Conservation (phyloP, 2,888 invertebrate genomes). For the Alloplasta piceator region DNA sequence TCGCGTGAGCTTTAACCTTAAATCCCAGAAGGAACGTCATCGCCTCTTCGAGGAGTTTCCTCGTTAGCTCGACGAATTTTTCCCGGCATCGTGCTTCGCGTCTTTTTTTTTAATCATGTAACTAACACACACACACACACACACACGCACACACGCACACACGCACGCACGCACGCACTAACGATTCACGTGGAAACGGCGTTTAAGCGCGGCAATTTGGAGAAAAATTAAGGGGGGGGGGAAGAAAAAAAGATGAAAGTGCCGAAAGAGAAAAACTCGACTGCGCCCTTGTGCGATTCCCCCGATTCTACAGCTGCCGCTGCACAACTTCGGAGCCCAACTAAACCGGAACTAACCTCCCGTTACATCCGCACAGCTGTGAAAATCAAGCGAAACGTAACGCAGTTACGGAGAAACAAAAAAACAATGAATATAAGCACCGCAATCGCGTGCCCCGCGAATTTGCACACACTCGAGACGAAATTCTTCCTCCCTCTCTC, state of each 20-base stretch:
- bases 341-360: conserved; percentile 28
- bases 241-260: not conserved
- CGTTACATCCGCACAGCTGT: conserved; percentile 1
- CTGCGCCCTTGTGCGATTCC: not conserved
- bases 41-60: conserved; percentile 33
- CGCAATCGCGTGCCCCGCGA: not conserved
- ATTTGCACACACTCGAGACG: not conserved
- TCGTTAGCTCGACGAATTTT: conserved; percentile 23
- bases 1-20: conserved; percentile 62
- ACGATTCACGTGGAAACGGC: too few species aligned
- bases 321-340: conserved; percentile 36
- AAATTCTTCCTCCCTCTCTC: not conserved
- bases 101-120: conserved; percentile 18
- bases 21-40: conserved; percentile 64
- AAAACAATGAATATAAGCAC: not conserved
- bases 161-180: conserved; percentile 11
- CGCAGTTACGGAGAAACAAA: not conserved
- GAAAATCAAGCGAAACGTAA: not conserved
- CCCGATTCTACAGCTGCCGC: conserved; percentile 35
- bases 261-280: not conserved
- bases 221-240: too few species aligned
- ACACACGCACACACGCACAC: conserved; percentile 13
- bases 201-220: not conserved
- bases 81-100: conserved; percentile 46
- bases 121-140: not conserved